Base-by-base conservation (phyloP, 2,113 vertebrate genomes). In the Holacanthus passer region DNA sequence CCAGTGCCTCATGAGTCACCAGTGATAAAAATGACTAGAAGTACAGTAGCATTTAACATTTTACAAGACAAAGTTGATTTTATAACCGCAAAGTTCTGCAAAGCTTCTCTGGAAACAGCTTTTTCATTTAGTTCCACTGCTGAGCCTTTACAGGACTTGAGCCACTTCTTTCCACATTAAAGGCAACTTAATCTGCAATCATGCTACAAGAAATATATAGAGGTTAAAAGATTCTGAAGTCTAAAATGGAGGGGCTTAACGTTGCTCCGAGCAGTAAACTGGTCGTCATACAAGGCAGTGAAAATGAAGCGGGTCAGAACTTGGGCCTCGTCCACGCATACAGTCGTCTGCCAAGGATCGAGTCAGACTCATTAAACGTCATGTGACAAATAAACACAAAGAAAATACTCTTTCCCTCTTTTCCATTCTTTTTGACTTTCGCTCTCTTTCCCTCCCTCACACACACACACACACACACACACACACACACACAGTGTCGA, bases 361-460 rank as follows among this genome's bases (percentile, higher is more conserved):
- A 66, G 66, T 70, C 74, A 24, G 24, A 55, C 14, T 55, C 35
- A 7, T 78, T 69, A 56, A 65, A 53, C 2, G 65, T 82, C 80
- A 86, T 81, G 83, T 85, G 81, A 89, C 72, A 83, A 70, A 88
- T 43, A 85, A 65, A 81, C 48, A 91, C 83, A 88, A 79, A 87
- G 66, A 56, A 85, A 83, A 65, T 48, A 73, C 76, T 92, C 65
- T 79, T 66, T 58, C 20, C 29, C 17, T 8, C 56, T 19, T 20
- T 73, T n/a, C 8, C 10, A 31, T 59, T 68, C 32, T 37, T 73
- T 53, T 20, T 79, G 17, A 73, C 70, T 32, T 73, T 56, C 37
- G 4, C 14, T 45, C 32, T 39, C 29, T 67, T 73, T 74, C 27
- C 52, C 64, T 52, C 19, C 22, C 58, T 12, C 32, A 55, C 14